Evolutionary conservation across 2,113 vertebrate genomes (phyloP).

Genomic region (Nesogale talazaci): DNA sequence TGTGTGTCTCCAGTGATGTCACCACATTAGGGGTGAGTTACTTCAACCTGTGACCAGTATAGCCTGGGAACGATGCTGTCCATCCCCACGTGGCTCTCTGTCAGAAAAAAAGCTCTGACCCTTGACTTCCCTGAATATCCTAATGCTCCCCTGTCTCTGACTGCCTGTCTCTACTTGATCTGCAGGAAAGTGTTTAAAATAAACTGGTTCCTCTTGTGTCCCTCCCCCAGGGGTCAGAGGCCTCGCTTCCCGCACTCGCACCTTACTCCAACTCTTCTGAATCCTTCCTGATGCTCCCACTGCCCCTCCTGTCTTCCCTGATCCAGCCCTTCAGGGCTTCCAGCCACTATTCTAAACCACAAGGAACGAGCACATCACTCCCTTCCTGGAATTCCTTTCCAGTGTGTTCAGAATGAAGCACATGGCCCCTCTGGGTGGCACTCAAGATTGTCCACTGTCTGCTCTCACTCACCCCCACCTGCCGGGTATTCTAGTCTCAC

Average conservation of each 20-base stretch:
- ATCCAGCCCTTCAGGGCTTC: background rate
- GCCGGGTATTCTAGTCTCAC: conserved; percentile 27
- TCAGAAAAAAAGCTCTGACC: no score
- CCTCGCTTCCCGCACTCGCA: background rate
- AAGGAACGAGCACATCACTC: background rate
- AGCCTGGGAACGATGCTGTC: no score
- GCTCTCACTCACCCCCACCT: background rate
- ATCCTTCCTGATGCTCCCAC: conserved; percentile 1
- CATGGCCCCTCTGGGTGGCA: background rate
- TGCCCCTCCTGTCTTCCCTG: background rate
- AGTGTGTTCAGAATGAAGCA: background rate
- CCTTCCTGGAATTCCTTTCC: background rate
- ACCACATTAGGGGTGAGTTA: no score
- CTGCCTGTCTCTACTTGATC: background rate
- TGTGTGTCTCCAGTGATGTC: no score
- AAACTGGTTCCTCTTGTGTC: background rate
- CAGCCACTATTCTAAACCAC: background rate
- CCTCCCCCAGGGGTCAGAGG: background rate
- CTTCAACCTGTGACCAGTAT: no score
- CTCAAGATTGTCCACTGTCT: background rate
- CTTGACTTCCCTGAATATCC: background rate
- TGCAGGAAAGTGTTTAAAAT: background rate
- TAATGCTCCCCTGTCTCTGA: no score
- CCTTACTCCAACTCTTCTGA: background rate
- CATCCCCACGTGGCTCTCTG: no score